Base-by-base conservation (phyloP, 53 echinoderm and acorn worm species). In the Arbacia lixula region DNA sequence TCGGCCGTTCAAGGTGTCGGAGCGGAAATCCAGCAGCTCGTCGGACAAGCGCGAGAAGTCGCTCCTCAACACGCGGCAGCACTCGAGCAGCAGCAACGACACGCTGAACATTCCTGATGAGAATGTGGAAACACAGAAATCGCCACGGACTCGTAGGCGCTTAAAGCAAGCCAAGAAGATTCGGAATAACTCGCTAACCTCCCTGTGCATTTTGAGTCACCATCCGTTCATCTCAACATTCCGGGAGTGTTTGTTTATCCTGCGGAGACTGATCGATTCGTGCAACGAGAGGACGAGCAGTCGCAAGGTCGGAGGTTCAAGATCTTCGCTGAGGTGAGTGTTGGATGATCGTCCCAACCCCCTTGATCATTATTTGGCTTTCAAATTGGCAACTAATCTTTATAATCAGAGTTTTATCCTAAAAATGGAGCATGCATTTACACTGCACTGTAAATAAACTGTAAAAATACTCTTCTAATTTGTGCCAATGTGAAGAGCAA, bases 141-240 rank as follows among this genome's bases (percentile, higher is more conserved):
- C 98, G 19, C 94, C 94, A 12, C 83, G 92, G 50, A 94, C 94
- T 66, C 84, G 92, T 24, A 86, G 98, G 75, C 90, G 88, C 63
- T 60, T 92, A 12, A 94, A 92, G 50, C 91, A 91, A 38, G 90
- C 98, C 11, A 94, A 97, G 80, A 87, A 90, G 79, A 75, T 94
- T 17, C 88, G 98, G 16, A 96, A 96, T 83, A 94, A 94, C 84
- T 97, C 94, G 2, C 84, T 97, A 54, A 97, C 98, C 27, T 94
- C 98, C 2, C 87, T 97, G 9, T 96, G 98, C 66, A 97, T 97
- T 24, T 54, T 94, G 55, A 97, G 98, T 65, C 98, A 97, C 94
- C 98, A 94, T 85, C 98, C 93, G 19, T 97, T 97, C 68, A 92
- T 97, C 53, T 94, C 93, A 3, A 93, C 98, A 36, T 97, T 97